A percentile compares a stretch with the other conserved stretches of the same genome.
Evolutionary conservation across 2,113 vertebrate genomes (phyloP).

Genomic region (Etheostoma cragini): DNA sequence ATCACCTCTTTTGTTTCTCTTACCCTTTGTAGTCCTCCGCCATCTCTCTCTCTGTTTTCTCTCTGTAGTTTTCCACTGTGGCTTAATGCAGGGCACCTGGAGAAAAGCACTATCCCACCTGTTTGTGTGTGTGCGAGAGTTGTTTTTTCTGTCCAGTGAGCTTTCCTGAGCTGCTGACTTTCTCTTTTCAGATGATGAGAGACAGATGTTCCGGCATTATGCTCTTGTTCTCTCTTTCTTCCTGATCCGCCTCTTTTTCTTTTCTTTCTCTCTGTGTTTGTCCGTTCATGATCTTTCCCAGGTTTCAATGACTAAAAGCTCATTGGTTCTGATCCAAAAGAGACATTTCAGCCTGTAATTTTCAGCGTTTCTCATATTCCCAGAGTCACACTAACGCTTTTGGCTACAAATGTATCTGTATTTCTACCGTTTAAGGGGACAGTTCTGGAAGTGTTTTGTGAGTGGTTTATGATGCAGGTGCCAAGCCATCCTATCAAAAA

Average conservation of each 20-base stretch:
- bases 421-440: conserved; percentile 33
- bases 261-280: conserved; percentile 34
- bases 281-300: conserved; percentile 65
- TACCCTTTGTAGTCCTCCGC: conserved; percentile 38
- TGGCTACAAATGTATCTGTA: conserved; percentile 20
- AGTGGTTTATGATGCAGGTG: conserved; percentile 16
- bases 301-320: conserved; percentile 60
- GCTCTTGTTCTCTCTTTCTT: conserved; percentile 42
- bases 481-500: conserved; percentile 25
- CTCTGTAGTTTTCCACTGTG: conserved; percentile 70
- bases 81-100: conserved; percentile 73
- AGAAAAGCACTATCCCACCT: conserved; percentile 66
- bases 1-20: conserved; percentile 30
- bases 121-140: conserved; percentile 46
- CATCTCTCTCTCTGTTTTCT: conserved; percentile 24
- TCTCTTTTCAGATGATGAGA: conserved; percentile 78
- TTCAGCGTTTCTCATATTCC: conserved; percentile 33
- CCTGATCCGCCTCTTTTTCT: conserved; percentile 29
- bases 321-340: conserved; percentile 61
- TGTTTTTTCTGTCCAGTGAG: conserved; percentile 63
- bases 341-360: conserved; percentile 59
- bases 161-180: conserved; percentile 77
- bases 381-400: conserved; percentile 13
- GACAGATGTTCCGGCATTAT: conserved; percentile 79
- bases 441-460: conserved; percentile 19